Evolutionary conservation across 2,113 vertebrate genomes (phyloP).

Genomic region (Pluvialis apricaria): DNA sequence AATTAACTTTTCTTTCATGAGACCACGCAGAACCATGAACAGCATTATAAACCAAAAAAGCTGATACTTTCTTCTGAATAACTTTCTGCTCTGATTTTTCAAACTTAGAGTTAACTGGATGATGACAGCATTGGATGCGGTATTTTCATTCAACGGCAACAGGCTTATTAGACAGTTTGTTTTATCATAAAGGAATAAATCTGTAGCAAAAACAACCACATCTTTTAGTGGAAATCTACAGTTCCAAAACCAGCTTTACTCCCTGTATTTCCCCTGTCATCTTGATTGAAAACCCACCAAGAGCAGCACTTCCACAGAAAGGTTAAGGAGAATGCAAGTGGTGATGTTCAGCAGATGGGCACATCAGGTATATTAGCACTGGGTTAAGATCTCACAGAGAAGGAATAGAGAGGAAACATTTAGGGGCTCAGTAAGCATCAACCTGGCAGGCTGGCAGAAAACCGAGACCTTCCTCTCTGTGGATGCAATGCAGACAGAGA

Average conservation of each 20-base stretch:
- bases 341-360: background rate
- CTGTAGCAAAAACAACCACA: fast-evolving
- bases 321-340: background rate
- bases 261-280: background rate
- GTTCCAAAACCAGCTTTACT: background rate
- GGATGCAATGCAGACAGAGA: background rate
- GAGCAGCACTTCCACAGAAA: background rate
- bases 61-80: background rate
- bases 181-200: background rate
- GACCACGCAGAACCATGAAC: background rate
- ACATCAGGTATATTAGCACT: background rate
- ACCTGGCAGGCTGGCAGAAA: background rate
- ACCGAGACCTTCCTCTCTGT: background rate
- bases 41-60: background rate
- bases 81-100: background rate
- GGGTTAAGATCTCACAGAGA: background rate
- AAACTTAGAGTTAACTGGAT: background rate
- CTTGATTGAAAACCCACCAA: background rate
- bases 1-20: background rate
- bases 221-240: background rate
- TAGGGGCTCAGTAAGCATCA: background rate
- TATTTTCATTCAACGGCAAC: background rate
- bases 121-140: background rate
- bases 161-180: background rate
- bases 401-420: background rate